A percentile compares a stretch with the other conserved stretches of the same genome.
These are phyloP conservation scores for Percopsis transmontana DNA, from an alignment of 2,113 vertebrate genomes.

Conservation along the genomic window DNA sequence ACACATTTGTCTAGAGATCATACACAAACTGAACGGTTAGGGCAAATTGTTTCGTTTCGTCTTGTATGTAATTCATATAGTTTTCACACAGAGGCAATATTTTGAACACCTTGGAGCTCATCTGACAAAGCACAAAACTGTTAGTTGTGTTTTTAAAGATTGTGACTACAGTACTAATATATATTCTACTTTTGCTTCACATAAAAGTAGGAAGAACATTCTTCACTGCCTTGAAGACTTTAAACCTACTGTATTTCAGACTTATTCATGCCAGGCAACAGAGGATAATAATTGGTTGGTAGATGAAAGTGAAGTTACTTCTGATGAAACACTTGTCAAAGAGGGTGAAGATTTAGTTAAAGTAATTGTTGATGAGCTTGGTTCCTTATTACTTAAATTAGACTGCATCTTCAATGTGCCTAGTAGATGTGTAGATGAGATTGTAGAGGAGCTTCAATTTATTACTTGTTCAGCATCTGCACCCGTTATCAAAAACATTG, in stretches of 20 bases:
- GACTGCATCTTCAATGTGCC: conserved; percentile 53
- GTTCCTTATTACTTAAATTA: conserved; percentile 47
- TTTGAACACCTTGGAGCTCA: conserved; percentile 2
- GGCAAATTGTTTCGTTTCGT: conserved; percentile 5
- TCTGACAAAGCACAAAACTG: conserved; percentile 17
- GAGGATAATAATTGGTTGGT: neutral
- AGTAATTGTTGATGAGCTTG: conserved; percentile 31
- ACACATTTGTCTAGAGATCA: conserved; percentile 46
- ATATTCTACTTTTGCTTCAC: conserved; percentile 48
- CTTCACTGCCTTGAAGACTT: conserved; percentile 22
- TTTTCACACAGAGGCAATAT: conserved; percentile 1
- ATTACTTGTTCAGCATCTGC: conserved; percentile 38
- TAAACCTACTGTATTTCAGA: conserved; percentile 23
- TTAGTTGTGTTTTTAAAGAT: conserved; percentile 42
- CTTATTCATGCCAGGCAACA: neutral
- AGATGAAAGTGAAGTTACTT: neutral
- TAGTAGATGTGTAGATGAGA: conserved; percentile 33
- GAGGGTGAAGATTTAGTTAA: conserved; percentile 1
- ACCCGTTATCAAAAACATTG: conserved; percentile 42
- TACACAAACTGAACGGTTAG: conserved; percentile 21
- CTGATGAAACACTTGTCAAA: neutral
- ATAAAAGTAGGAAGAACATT: conserved; percentile 52
- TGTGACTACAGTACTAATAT: conserved; percentile 38
- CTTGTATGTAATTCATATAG: neutral
- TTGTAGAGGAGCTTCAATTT: conserved; percentile 48